phyloP scores from a whole-genome alignment of 2,113 vertebrate species.

The Heptranchias perlo region DNA sequence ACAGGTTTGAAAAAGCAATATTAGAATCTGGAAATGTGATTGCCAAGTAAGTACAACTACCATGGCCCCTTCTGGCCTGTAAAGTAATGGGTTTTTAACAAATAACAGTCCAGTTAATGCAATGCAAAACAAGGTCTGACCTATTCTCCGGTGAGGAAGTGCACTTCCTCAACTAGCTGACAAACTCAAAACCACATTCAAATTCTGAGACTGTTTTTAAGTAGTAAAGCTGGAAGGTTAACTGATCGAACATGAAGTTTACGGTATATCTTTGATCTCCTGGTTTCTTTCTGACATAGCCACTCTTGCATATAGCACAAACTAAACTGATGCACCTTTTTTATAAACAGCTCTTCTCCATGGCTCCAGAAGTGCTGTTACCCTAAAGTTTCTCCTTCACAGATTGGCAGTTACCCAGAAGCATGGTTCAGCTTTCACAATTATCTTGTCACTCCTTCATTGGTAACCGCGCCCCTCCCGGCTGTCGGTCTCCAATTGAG shows the following conservation, averaged over 20 bases:
- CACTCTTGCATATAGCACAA: neutral
- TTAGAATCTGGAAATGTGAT: constrained; percentile 52
- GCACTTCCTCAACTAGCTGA: neutral
- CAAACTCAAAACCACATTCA: neutral
- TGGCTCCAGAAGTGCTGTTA: neutral
- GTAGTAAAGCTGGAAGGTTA: neutral
- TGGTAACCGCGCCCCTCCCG: no score
- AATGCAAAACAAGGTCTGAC: neutral
- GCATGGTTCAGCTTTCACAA: neutral
- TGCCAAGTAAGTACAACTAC: constrained; percentile 65
- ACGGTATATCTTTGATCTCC: neutral
- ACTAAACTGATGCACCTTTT: neutral
- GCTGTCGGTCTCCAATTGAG: no score
- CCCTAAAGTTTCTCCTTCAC: neutral
- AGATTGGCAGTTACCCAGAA: neutral
- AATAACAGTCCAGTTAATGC: neutral
- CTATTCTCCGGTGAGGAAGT: neutral
- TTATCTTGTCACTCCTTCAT: neutral
- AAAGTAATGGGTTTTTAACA: neutral
- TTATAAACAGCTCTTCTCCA: neutral
- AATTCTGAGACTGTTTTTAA: neutral
- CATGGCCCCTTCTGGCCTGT: neutral
- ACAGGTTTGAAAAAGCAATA: constrained; percentile 71
- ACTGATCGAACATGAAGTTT: neutral
- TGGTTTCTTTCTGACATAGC: neutral